Base-by-base conservation (phyloP, 2,888 invertebrate species). In the Meganola albula region DNA sequence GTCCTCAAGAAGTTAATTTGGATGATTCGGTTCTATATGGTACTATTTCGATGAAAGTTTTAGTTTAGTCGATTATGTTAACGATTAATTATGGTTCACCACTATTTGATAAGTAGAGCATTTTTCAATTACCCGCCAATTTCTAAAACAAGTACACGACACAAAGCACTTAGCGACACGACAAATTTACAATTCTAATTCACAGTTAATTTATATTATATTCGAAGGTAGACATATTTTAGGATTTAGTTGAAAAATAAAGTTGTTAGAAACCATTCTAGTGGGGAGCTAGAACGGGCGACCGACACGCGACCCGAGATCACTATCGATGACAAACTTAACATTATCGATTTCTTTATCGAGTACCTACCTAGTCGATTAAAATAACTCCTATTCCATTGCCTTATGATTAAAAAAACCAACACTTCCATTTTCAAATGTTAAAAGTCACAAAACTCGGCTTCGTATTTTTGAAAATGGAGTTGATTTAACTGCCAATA, bases 141-240 rank as follows among this genome's bases (percentile, higher is more conserved):
- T 57, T 50, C 40, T 33, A 50, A n/a, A 48, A 45, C 49, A 45
- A 50, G 52, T 54, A 52, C 55, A 46, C 52, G 36, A 46, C 55
- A 52, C 38, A 52, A 52, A 49, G 58, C 63, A 53, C 64, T 63
- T 62, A 57, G 44, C 58, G 40, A 63, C 63, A 71, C 59, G 65
- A 53, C 54, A 63, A 65, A 75, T 75, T 70, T 70, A 71, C 74
- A 76, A 76, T 74, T 74, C 67, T 62, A 74, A 76, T 75, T 63
- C 54, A 58, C 61, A 57, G 58, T 68, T 68, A 67, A 73, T 70
- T 72, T 73, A 72, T 71, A 63, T 68, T 63, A 65, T 63, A 60
- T 62, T 59, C 63, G 55, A 56, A 54, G 50, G 51, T 57, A 46
- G 58, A 59, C 60, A 64, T 63, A 58, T 59, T 65, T 63, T 68